Evolutionary conservation across 2,113 vertebrate genomes (phyloP).

Genomic region (Panurus biarmicus): DNA sequence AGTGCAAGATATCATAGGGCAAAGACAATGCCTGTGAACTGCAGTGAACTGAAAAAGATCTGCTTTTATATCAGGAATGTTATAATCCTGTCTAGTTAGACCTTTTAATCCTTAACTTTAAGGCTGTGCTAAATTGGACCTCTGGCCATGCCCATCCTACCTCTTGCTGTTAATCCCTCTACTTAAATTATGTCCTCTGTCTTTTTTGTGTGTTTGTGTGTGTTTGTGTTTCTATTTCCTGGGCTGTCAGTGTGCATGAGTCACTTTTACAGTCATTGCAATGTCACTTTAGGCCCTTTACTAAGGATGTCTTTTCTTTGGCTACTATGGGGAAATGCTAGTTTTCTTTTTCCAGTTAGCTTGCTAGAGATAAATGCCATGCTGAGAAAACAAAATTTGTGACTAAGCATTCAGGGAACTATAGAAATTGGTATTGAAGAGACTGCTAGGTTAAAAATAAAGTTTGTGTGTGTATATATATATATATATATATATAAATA

Average conservation of each 20-base stretch:
- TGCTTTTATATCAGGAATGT: background rate
- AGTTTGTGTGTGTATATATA: too few species aligned
- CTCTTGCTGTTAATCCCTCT: background rate
- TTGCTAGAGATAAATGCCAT: background rate
- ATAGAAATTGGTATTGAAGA: background rate
- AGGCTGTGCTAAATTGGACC: background rate
- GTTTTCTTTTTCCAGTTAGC: background rate
- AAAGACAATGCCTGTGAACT: background rate
- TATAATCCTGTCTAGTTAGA: background rate
- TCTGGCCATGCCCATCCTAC: background rate
- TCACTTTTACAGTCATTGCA: background rate
- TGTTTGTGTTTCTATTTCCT: background rate
- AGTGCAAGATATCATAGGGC: background rate
- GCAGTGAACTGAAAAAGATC: background rate
- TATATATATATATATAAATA: accelerated
- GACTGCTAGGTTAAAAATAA: background rate
- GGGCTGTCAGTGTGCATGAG: constrained; percentile 8
- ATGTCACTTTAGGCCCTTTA: background rate
- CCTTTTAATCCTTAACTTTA: background rate
- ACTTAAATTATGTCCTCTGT: background rate
- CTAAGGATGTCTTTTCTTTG: background rate
- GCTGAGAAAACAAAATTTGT: background rate
- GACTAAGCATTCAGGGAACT: background rate
- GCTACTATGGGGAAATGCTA: background rate
- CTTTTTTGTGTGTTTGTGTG: background rate